phyloP scores from a whole-genome alignment of 2,113 vertebrate species.

The Baryphthengus martii region DNA sequence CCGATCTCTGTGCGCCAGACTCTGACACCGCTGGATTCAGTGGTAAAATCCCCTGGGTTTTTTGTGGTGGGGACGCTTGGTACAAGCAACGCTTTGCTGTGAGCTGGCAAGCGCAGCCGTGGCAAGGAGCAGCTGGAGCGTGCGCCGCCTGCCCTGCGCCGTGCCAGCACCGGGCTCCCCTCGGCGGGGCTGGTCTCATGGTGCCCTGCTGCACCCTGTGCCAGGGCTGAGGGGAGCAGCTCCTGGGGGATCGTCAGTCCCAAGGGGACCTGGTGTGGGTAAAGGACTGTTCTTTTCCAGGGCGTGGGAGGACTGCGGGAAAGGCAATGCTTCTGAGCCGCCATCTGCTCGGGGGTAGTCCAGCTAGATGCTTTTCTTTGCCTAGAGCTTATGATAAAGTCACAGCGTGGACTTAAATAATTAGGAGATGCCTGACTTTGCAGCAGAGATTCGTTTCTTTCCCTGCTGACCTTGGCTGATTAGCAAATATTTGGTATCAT shows the following conservation, averaged over 20 bases:
- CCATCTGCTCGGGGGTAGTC: not conserved
- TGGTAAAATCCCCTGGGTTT: not conserved
- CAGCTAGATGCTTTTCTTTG: not conserved
- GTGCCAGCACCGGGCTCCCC: not conserved
- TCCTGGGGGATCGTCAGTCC: not conserved
- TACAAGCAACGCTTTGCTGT: not conserved
- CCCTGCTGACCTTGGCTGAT: slow-evolving; percentile 44
- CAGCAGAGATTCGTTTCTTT: slow-evolving; percentile 7
- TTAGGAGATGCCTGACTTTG: slow-evolving; percentile 36
- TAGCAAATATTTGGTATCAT: slow-evolving; percentile 48
- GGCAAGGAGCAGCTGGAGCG: rapidly evolving
- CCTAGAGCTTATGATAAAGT: slow-evolving; percentile 24
- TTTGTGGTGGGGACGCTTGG: not conserved
- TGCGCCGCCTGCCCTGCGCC: rapidly evolving
- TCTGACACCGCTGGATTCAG: rapidly evolving
- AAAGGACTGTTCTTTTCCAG: not conserved
- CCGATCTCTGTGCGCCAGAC: not conserved
- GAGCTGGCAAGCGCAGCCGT: not conserved
- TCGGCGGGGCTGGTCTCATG: rapidly evolving
- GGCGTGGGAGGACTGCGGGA: not conserved
- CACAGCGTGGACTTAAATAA: slow-evolving; percentile 46
- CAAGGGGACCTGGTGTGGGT: not conserved
- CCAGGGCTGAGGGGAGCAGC: not conserved
- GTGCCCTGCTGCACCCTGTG: not conserved
- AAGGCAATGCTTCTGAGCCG: not conserved